Evolutionary conservation across 2,113 vertebrate genomes (phyloP).

Genomic region (Coryphaenoides rupestris): DNA sequence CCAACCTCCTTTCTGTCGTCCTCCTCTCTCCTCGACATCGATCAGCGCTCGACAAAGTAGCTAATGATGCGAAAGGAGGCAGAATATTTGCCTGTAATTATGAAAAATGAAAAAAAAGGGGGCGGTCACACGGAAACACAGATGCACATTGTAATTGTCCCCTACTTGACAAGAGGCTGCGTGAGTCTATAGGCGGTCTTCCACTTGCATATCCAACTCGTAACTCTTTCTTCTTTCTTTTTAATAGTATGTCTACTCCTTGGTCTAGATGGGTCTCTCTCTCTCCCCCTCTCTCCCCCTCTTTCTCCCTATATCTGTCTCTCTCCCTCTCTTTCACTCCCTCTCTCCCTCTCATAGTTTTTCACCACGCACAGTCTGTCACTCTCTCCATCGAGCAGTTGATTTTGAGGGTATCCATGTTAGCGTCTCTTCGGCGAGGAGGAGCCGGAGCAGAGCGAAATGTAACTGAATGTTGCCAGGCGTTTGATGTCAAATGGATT

Average conservation of each 20-base stretch:
- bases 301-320: not conserved
- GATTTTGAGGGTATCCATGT: slow-evolving; percentile 1
- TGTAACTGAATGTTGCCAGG: not conserved
- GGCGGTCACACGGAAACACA: slow-evolving; percentile 58
- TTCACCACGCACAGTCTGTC: not conserved
- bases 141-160: slow-evolving; percentile 66
- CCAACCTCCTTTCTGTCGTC: slow-evolving; percentile 10
- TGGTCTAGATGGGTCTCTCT: slow-evolving; percentile 28
- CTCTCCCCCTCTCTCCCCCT: slow-evolving; percentile 41
- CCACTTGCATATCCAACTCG: not conserved
- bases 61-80: slow-evolving; percentile 72
- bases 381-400: too few relatives aligned
- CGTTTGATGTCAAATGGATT: slow-evolving; percentile 10
- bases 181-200: slow-evolving; percentile 8
- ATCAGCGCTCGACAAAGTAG: slow-evolving; percentile 72
- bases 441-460: slow-evolving; percentile 3
- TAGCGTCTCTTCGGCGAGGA: not conserved
- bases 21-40: slow-evolving; percentile 67
- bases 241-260: too few relatives aligned
- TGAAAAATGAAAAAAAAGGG: slow-evolving; percentile 73
- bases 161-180: slow-evolving; percentile 44
- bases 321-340: not conserved
- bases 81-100: slow-evolving; percentile 73
- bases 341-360: not conserved
- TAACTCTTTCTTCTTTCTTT: too few relatives aligned